Conservation (phyloP, 1,140 invertebrate species). For the Drosophila pseudoananassae region DNA sequence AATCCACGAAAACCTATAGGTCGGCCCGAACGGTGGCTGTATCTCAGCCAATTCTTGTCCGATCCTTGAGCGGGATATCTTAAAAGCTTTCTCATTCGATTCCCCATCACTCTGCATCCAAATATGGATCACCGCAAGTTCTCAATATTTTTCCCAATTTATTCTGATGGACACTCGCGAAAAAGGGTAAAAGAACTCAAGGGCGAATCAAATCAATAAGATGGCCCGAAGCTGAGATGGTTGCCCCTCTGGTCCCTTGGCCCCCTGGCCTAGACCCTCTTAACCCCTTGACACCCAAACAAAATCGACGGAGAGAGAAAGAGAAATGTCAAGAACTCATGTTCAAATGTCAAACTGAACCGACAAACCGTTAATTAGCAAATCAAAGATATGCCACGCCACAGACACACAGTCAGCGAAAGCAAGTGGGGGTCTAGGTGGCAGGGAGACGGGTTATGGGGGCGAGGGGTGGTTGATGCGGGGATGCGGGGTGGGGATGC, state of each 20-base stretch:
- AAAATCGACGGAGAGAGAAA: conserved; percentile 17
- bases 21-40: background rate
- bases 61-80: background rate
- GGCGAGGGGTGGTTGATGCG: background rate
- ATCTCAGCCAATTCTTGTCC: background rate
- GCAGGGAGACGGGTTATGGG: background rate
- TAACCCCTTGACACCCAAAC: conserved; percentile 18
- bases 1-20: background rate
- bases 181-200: conserved; percentile 3
- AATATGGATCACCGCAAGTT: background rate
- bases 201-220: conserved; percentile 35
- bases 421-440: background rate
- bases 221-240: background rate
- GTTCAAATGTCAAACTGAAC: conserved; percentile 80
- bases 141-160: background rate
- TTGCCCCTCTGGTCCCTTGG: background rate
- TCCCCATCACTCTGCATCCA: background rate
- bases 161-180: background rate
- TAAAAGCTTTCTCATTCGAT: background rate
- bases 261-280: background rate
- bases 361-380: conserved; percentile 83
- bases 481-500: background rate
- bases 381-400: conserved; percentile 80
- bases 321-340: conserved; percentile 77
- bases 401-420: conserved; percentile 28